A percentile compares a stretch with the other conserved stretches of the same genome.
These are phyloP conservation scores for Prionchulus punctatus DNA, from an alignment of 2,888 invertebrate species.

Conservation along the genomic window DNA sequence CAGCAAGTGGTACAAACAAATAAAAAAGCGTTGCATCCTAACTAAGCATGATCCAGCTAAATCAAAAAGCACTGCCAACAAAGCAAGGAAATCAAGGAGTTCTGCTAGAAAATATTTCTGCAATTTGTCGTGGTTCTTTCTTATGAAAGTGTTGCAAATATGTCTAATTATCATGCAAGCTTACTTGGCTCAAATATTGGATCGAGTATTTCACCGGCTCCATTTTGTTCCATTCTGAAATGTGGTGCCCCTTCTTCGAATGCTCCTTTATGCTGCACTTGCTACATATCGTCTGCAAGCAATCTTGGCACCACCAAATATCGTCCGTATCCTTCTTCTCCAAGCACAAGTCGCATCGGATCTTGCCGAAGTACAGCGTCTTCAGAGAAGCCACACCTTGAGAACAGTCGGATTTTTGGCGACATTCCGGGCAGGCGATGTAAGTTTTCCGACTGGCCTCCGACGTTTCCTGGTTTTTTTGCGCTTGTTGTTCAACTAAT, in stretches of 20 bases:
- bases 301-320: constrained; percentile 11
- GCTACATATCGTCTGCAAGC: constrained; percentile 10
- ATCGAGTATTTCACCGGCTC: constrained; percentile 13
- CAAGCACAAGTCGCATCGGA: constrained; percentile 13
- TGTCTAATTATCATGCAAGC: neutral
- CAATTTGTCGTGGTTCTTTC: too few relatives aligned
- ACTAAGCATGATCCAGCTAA: too few relatives aligned
- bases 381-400: constrained; percentile 8
- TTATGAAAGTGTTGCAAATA: too few relatives aligned
- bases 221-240: constrained; percentile 13
- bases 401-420: constrained; percentile 5
- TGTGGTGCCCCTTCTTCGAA: constrained; percentile 8
- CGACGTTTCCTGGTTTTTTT: neutral
- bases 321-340: constrained; percentile 12
- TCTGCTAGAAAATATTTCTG: too few relatives aligned
- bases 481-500: neutral
- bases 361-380: constrained; percentile 13
- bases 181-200: constrained; percentile 10
- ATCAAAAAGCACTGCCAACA: too few relatives aligned
- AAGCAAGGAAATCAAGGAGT: too few relatives aligned
- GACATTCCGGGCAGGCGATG: constrained; percentile 13
- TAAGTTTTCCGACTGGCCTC: neutral
- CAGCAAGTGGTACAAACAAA: too few relatives aligned
- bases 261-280: constrained; percentile 14
- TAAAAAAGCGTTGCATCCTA: too few relatives aligned